Conservation (phyloP, 2,797 vertebrate genomes). For the Micromesistius poutassou region DNA sequence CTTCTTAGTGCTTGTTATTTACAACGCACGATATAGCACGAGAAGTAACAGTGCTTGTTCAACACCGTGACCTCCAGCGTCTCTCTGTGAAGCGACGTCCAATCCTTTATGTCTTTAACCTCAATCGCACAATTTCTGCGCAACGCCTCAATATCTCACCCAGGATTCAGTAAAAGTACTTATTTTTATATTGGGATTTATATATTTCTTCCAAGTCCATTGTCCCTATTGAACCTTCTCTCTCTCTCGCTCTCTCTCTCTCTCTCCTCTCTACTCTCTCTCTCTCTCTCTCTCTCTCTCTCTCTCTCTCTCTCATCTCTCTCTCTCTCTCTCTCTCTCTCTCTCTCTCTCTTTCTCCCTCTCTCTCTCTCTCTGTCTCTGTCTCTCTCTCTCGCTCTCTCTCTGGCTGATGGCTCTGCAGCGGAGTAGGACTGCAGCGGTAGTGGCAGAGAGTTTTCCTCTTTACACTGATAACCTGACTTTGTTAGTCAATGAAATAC, state of each 20-base stretch:
- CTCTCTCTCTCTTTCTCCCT: too few relatives aligned
- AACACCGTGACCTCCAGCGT: not conserved
- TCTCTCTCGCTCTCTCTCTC: not conserved
- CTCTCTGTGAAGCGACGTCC: not conserved
- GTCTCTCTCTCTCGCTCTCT: conserved; percentile 6
- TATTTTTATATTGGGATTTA: not conserved
- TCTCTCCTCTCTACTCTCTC: not conserved
- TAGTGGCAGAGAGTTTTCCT: conserved; percentile 56
- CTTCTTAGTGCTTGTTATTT: not conserved
- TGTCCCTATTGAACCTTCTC: not conserved
- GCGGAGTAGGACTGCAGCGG: conserved; percentile 34
- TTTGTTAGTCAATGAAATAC: conserved; percentile 78
- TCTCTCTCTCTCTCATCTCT: too few relatives aligned
- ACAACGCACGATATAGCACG: not conserved
- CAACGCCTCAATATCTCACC: conserved; percentile 2
- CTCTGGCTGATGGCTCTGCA: conserved; percentile 29
- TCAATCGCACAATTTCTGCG: not conserved
- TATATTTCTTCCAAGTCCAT: not conserved
- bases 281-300: too few relatives aligned
- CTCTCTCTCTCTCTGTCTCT: not conserved
- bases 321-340: too few relatives aligned
- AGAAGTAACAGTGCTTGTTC: too few relatives aligned
- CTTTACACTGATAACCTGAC: conserved; percentile 67
- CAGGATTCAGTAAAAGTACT: not conserved
- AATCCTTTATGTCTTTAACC: not conserved